Evolutionary conservation across 2,113 vertebrate genomes (phyloP), one percentile per base, ranked within the genome.

Genomic region (Coptodon bakossiorum): DNA sequence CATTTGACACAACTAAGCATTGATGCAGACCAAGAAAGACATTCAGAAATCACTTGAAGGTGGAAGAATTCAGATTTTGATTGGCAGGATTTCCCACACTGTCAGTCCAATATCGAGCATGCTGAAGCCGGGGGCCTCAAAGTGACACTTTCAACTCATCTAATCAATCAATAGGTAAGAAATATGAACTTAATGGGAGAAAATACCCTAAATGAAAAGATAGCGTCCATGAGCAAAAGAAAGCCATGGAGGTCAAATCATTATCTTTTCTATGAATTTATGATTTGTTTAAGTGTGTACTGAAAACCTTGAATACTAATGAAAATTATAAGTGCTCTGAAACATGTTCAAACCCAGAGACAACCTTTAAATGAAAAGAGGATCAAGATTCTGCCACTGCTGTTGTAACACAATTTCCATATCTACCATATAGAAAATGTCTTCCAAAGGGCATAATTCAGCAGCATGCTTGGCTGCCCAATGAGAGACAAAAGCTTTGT

Each of bases 401-500:
- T 40, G 22, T 14, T 63, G 50, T 38, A 80, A 24, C 54, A 45
- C 52, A 6, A 86, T 86, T 83, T 90, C 83, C 84, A 85, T 4
- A 87, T 53, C 57, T 61, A 48, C 59, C 93, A 86, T 90, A 83
- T 59, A 88, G 88, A 78, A 93, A 90, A 90, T 85, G 90, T 89
- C 85, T 87, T 90, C 50, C 81, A 90, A 90, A 93, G 90, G 94
- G 86, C 91, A 87, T 19, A 79, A 86, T 40, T 22, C 79, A 36
- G 82, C 86, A 3, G 56, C 81, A 83, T 10, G 90, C 90, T 87
- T 80, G 90, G 84, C 88, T 50, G 61, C 82, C 82, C 90, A 76
- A 85, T 81, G 82, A 81, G 68, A 90, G 50, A 87, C 91, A 80
- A 88, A 89, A 85, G 90, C 91, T 87, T 81, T 45, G 76, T 90